Evolutionary conservation across 2,797 vertebrate genomes (phyloP), one percentile per base, ranked within the genome.

Genomic region (Chelon labrosus): DNA sequence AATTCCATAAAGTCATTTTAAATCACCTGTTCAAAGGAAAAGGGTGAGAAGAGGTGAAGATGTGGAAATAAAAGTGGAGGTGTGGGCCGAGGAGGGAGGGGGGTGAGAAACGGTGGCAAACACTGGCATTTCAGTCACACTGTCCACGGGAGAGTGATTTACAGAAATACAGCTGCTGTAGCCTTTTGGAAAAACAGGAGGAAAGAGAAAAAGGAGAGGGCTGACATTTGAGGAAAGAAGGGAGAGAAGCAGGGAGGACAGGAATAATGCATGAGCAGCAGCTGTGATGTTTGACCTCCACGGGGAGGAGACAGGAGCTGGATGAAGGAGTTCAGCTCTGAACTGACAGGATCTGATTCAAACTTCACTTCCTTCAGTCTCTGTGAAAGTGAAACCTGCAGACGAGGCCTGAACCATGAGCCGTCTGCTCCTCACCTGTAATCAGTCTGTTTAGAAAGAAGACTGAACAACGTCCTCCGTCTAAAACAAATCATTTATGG

Each of bases 251-350:
- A 19, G 14, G 41, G 54, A 66, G 65, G 57, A 60, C 10, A 5
- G 63, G 85, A 88, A 86, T 88, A 89, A 89, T 85, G 78, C 71
- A 82, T 86, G 82, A 89, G 80, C 47, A 9, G 57, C 31, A 2
- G 19, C 67, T 41, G 42, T 1, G 50, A 49, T 58, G 78, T 78
- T 67, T 73, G 80, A 85, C 84, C 82, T 74, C 82, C 50, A 10
- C 41, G 0, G 62, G 70, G 70, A 79, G 31, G 41, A 5, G 52
- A 56, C 42, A 31, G 41, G n/a, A 0, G 42, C 54, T 6, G 39
- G 16, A 16, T 44, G 16, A 44, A 51, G 1, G 12, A 11, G 14
- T 7, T 51, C n/a, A 41, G 27, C 60, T 13, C 10, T 60, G 7
- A 16, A 41, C 16, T 46, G 14, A 47, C 20, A 2, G 2, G 3